Evolutionary conservation across 2,113 vertebrate genomes (phyloP), one percentile per base, ranked within the genome.

Genomic region (Labeo rohita): DNA sequence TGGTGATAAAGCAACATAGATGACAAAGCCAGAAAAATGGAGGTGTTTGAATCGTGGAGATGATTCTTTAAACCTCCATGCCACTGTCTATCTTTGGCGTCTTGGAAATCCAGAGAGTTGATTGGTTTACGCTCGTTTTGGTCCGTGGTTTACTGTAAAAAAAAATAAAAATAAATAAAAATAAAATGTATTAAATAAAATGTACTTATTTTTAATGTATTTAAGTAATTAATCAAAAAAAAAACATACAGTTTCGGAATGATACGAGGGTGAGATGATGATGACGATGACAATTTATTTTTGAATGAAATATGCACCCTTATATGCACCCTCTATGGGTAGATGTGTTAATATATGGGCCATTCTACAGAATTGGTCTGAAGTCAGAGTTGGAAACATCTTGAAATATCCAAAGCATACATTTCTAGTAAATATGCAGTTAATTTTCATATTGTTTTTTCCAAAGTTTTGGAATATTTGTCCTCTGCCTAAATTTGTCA

Each of bases 81-180:
- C 93, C 94, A 84, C 91, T 94, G 90, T 97, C 96, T 43, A 95
- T 92, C 92, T 97, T 97, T 72, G 95, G 93, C 1, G 93, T 93
- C 90, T 95, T 96, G 87, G 98, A 97, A 93, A 99, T 99, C 98
- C 98, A 99, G 56, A 99, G 90, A 23, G 95, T 97, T 23, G 97
- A 96, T 85, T 96, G 96, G 89, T 95, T 92, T 28, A 95, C 88
- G 49, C 95, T 94, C 3, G 96, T 97, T 95, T 99, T 98, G 87
- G 96, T 95, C 92, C 93, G 95, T 88, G 96, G 95, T 93, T 95
- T 94, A 91, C 97, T 98, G 93, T 36, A 21, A 49, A 82, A 52
- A 9, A 43, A 43, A 34, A 63, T 59, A 68, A 70, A 63, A 1
- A 28, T 2, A 28, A 28, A 28, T 28, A 28, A 28, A 28, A 28